Evolutionary conservation across 2,797 vertebrate species (phyloP).

Genomic region (Graptemys geographica): DNA sequence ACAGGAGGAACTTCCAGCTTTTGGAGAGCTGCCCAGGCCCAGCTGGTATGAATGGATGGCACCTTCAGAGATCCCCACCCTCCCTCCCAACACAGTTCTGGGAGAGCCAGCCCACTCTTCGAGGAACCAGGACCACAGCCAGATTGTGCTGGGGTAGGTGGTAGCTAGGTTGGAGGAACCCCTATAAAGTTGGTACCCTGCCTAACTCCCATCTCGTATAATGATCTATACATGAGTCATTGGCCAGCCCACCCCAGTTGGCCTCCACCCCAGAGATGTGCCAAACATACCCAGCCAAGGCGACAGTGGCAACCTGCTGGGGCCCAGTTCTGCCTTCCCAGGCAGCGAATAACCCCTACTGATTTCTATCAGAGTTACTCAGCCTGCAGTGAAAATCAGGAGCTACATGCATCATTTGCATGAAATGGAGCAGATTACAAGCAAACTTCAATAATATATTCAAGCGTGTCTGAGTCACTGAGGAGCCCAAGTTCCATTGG

Average conservation of each 20-base stretch:
- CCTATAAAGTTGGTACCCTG: neutral
- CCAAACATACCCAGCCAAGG: neutral
- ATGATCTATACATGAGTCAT: neutral
- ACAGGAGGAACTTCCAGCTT: neutral
- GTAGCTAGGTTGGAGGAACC: neutral
- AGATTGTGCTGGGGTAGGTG: neutral
- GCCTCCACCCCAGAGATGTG: neutral
- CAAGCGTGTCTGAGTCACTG: neutral
- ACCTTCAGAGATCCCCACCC: neutral
- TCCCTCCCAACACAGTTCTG: neutral
- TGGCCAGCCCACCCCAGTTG: neutral
- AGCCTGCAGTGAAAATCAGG: neutral
- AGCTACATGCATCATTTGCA: neutral
- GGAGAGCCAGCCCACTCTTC: neutral
- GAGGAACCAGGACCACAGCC: neutral
- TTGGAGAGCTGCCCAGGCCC: neutral
- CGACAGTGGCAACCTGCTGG: neutral
- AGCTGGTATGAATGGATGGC: neutral
- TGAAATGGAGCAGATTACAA: neutral
- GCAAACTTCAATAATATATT: neutral
- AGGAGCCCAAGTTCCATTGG: neutral
- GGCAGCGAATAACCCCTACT: neutral
- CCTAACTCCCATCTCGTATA: neutral
- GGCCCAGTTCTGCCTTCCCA: slow-evolving; percentile 15
- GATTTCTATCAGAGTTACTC: slow-evolving; percentile 8